phyloP scores from a whole-genome alignment of 1,140 invertebrate genomes.

The Cherax destructor region DNA sequence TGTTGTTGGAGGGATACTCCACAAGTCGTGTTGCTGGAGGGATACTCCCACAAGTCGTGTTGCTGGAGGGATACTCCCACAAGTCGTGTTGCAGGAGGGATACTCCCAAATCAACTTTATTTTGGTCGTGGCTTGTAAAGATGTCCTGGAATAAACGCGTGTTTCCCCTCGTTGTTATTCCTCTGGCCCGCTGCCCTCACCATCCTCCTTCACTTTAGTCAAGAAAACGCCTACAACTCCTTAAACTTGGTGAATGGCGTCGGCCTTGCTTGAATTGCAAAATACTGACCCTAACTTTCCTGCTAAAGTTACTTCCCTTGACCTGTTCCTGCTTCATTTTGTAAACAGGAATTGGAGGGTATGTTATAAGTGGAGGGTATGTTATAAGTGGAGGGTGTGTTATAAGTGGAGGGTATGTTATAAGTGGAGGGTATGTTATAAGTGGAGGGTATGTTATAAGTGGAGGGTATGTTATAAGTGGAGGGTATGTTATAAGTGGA shows the following conservation, averaged over 20 bases:
- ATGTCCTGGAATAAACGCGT: background rate
- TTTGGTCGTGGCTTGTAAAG: background rate
- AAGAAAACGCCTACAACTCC: background rate
- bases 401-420: too few relatives aligned
- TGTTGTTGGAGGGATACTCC: too few relatives aligned
- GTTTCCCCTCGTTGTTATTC: background rate
- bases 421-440: too few relatives aligned
- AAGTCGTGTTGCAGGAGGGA: background rate
- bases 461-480: too few relatives aligned
- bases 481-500: too few relatives aligned
- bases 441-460: too few relatives aligned
- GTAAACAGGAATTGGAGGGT: background rate
- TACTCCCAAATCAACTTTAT: background rate
- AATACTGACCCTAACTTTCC: background rate
- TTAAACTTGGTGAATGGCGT: background rate
- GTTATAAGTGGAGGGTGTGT: too few relatives aligned
- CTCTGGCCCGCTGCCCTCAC: background rate
- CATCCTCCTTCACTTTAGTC: background rate
- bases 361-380: background rate
- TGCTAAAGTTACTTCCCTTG: background rate
- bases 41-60: too few relatives aligned
- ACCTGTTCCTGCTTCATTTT: background rate
- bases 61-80: background rate
- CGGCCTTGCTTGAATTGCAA: background rate
- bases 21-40: background rate